Base-by-base conservation (phyloP, 1,140 invertebrate species). In the Coptotermes formosanus region DNA sequence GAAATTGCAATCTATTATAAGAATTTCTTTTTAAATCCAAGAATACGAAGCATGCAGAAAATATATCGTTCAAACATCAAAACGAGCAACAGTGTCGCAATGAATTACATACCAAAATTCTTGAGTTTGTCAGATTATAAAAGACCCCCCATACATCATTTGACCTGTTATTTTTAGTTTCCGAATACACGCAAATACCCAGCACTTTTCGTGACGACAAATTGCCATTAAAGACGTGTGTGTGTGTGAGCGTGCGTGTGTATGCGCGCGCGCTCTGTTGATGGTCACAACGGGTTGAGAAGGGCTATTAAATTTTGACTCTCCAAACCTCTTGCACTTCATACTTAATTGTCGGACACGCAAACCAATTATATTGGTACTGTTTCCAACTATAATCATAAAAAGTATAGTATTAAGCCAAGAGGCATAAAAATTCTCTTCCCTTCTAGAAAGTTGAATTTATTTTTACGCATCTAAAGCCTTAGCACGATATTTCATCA, bases 101-200 rank as follows among this genome's bases (percentile, higher is more conserved):
- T 75, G 64, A 75, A 75, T 75, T 75, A 25, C n/a, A 25, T 75
- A 75, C 9, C 25, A 75, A 75, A 75, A 75, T 75, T 75, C 16
- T 30, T 16, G 64, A 75, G 64, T 75, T 75, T 75, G 64, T 75
- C 25, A 25, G 64, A 75, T 75, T 75, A 75, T 75, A 38, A 38
- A 38, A 38, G 64, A 25, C 4, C n/a, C 7, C 64, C n/a, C 14
- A 75, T 75, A 75, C n/a, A 14, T 75, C 64, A 75, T 75, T 30
- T 75, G 64, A 30, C 25, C n/a, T 11, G 64, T 75, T 75, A 75
- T 75, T 75, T 75, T 75, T 75, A 75, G 64, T n/a, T 75, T 30
- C 64, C 64, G 25, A 75, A 75, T 75, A 75, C 64, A 75, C 64
- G 64, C 64, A 75, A 75, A 75, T 75, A 75, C 64, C n/a, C 64